phyloP scores from a whole-genome alignment of 1,140 invertebrate genomes.

The Patella vulgata region DNA sequence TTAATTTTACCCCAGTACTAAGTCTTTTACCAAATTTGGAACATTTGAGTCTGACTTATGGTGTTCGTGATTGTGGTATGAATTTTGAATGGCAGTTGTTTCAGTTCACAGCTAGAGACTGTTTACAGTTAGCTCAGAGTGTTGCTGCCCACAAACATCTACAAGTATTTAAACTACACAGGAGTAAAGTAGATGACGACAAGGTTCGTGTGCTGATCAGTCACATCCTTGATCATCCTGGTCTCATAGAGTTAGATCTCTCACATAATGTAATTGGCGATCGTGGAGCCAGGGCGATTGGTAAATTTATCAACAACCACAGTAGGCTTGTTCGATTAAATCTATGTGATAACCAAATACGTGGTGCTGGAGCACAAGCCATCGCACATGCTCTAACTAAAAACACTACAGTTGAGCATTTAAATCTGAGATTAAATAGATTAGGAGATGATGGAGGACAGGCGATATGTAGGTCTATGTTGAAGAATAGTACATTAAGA shows the following conservation, averaged over 20 bases:
- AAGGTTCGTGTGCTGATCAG: slow-evolving; percentile 64
- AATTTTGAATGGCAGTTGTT: slow-evolving; percentile 69
- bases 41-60: slow-evolving; percentile 64
- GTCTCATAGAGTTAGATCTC: slow-evolving; percentile 60
- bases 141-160: slow-evolving; percentile 59
- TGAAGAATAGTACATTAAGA: slow-evolving; percentile 59
- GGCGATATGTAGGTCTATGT: slow-evolving; percentile 58
- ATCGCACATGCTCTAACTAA: slow-evolving; percentile 66
- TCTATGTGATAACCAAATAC: slow-evolving; percentile 64
- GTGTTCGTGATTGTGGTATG: slow-evolving; percentile 67
- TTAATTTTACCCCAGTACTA: slow-evolving; percentile 64
- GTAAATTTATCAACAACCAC: slow-evolving; percentile 66
- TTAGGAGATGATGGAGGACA: slow-evolving; percentile 67
- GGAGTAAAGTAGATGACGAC: slow-evolving; percentile 64
- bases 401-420: slow-evolving; percentile 55
- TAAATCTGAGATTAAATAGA: slow-evolving; percentile 61
- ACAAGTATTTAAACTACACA: slow-evolving; percentile 57
- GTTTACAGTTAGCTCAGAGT: slow-evolving; percentile 62
- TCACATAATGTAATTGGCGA: slow-evolving; percentile 67
- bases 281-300: slow-evolving; percentile 63
- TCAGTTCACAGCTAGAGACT: slow-evolving; percentile 66
- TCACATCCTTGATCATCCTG: slow-evolving; percentile 64
- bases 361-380: slow-evolving; percentile 61
- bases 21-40: slow-evolving; percentile 57
- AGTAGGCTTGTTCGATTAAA: slow-evolving; percentile 59